Percentiles rank a stretch among this genome's conserved stretches.
Evolutionary conservation across 2,113 vertebrate species (phyloP).

Genomic region (Reinhardtius hippoglossoides): DNA sequence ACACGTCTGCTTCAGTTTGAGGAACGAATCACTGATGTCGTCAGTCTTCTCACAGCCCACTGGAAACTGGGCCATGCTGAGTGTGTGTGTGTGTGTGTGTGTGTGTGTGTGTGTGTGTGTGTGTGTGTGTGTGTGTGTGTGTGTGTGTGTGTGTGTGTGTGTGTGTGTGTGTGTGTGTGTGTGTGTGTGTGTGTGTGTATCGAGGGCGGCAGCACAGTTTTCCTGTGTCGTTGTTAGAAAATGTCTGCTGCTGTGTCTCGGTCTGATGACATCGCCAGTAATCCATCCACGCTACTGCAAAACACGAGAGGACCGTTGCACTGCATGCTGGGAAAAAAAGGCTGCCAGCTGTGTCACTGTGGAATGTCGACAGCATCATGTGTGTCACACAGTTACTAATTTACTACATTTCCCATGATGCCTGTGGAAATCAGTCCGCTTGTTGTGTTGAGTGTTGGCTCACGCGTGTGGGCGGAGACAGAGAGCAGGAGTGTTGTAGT

Average conservation of each 20-base stretch:
- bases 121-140: conserved; percentile 2
- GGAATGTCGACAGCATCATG: not conserved
- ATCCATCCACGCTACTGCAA: conserved; percentile 45
- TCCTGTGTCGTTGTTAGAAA: conserved; percentile 12
- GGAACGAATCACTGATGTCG: no score
- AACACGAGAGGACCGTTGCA: conserved; percentile 31
- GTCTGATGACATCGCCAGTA: conserved; percentile 68
- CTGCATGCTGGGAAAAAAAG: conserved; percentile 59
- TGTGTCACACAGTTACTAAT: not conserved
- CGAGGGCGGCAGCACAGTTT: not conserved
- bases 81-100: not conserved
- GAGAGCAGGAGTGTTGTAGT: not conserved
- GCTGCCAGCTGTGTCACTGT: not conserved
- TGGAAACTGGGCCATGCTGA: no score
- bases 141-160: no score
- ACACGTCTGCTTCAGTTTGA: no score
- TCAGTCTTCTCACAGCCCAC: no score
- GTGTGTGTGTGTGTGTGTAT: not conserved
- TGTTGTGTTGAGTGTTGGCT: not conserved
- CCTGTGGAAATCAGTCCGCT: not conserved
- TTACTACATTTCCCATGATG: conserved; percentile 19
- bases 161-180: not conserved
- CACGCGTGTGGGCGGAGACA: not conserved
- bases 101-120: conserved; percentile 1
- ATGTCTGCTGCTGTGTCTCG: conserved; percentile 13